A percentile compares a stretch with the other conserved stretches of the same genome.
These are phyloP conservation scores for Montipora efflorescens DNA, from an alignment of 64 coral and sea anemone genomes.

Conservation along the genomic window DNA sequence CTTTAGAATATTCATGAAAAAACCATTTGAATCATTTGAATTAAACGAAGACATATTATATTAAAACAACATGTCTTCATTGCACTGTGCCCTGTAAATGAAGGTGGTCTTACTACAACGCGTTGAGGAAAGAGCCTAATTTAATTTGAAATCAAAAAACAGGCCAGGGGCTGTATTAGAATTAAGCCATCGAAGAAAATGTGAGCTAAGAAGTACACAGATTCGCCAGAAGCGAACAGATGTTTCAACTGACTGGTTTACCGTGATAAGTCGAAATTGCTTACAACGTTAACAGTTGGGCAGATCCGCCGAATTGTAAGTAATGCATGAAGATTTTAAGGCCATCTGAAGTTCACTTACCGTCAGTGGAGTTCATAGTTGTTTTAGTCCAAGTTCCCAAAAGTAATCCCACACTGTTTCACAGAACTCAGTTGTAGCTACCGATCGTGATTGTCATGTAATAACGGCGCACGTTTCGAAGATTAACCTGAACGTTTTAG, in stretches of 20 bases:
- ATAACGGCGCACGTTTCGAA: neutral
- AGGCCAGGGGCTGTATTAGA: neutral
- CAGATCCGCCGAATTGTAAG: no score
- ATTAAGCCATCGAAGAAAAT: neutral
- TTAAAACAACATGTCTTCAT: no score
- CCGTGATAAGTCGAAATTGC: neutral
- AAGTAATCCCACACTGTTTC: no score
- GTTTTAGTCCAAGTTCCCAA: no score
- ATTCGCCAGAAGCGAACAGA: neutral
- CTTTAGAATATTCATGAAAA: no score
- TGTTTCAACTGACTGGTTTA: neutral
- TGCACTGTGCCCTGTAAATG: no score
- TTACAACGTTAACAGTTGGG: neutral
- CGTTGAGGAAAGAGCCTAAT: neutral
- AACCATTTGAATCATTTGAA: no score
- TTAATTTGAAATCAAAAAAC: neutral
- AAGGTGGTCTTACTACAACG: neutral
- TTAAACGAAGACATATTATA: no score
- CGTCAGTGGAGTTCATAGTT: neutral
- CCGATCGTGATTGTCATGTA: no score
- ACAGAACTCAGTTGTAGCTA: no score
- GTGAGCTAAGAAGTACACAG: neutral
- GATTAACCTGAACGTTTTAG: neutral
- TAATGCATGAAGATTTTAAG: no score
- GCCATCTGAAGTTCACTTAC: neutral